Percentiles rank a stretch among this genome's conserved stretches.
Conservation (phyloP, 2,113 vertebrate genomes). For the Procavia capensis region DNA sequence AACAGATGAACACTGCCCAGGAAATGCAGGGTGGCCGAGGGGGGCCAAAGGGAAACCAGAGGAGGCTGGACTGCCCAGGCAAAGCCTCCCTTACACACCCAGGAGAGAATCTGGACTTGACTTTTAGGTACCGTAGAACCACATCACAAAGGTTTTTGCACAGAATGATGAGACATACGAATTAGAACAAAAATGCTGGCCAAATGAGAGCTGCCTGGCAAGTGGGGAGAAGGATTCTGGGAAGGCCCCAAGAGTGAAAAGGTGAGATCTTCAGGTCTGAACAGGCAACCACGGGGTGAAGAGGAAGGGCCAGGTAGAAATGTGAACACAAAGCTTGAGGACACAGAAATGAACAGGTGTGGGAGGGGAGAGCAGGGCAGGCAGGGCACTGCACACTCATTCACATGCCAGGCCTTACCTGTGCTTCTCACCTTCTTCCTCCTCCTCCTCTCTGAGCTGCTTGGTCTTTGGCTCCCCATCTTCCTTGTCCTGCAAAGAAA, state of each 20-base stretch:
- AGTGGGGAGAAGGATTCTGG: background rate
- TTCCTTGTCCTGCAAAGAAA: slow-evolving; percentile 86
- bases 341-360: accelerated
- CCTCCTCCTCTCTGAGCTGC: slow-evolving; percentile 85
- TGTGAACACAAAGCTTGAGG: background rate
- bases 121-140: background rate
- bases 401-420: slow-evolving; percentile 80
- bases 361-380: background rate
- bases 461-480: slow-evolving; percentile 88
- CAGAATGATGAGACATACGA: background rate
- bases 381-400: accelerated
- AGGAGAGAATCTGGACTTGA: background rate
- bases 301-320: accelerated
- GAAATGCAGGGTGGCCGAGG: background rate
- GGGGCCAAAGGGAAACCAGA: background rate
- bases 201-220: background rate
- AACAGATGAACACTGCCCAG: background rate
- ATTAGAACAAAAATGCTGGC: background rate
- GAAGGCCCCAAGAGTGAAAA: background rate
- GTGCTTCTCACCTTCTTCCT: slow-evolving; percentile 89
- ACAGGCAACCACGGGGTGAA: background rate
- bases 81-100: background rate
- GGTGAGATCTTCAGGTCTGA: background rate
- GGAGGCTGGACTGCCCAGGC: background rate
- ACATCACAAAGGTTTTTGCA: accelerated